Base-by-base conservation (phyloP, 2,113 vertebrate genomes). In the Struthidea cinerea region DNA sequence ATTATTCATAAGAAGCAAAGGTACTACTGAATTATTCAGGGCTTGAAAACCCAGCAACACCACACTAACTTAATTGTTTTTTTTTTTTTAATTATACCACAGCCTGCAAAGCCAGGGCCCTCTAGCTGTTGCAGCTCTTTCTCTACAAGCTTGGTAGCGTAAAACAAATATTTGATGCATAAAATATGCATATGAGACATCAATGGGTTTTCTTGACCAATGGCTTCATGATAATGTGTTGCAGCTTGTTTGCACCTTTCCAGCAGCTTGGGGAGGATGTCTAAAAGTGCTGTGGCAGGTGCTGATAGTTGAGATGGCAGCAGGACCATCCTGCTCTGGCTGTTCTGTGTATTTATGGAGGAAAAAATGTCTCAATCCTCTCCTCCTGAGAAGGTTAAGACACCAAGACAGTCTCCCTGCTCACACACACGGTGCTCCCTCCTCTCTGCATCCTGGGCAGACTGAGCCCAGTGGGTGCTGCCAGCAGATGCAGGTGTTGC, bases 11-110 rank as follows among this genome's bases (percentile, higher is more conserved):
- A 28, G 79, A 85, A 57, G 22, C 41, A 61, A 86, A 96, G 39
- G 26, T 73, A 57, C 78, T 0, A 1, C 74, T 91, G 84, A 94
- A 93, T 96, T 95, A 76, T 94, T 76, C 46, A 91, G 81, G 46
- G 24, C 6, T 89, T 87, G 75, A 73, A 83, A 87, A 79, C 39
- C 27, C 27, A 63, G 3, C 41, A 63, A 27, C 56, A 59, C 33
- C 14, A 26, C 42, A 33, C 6, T 56, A 52, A 52, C 10, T 55
- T 59, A 26, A 49, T 15, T 37, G 44, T n/a, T n/a, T n/a, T n/a
- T n/a, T 41, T 33, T 52, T 65, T 60, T 52, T 39, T 16, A 47
- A 16, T 44, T 86, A 32, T 70, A 33, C 27, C 26, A 42, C 35
- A 71, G 27, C 14, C 53, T 68, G 24, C 44, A 71, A 94, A 82